Evolutionary conservation across 2,113 vertebrate genomes (phyloP), one percentile per base, ranked within the genome.

Genomic region (Proterorhinus semilunaris): DNA sequence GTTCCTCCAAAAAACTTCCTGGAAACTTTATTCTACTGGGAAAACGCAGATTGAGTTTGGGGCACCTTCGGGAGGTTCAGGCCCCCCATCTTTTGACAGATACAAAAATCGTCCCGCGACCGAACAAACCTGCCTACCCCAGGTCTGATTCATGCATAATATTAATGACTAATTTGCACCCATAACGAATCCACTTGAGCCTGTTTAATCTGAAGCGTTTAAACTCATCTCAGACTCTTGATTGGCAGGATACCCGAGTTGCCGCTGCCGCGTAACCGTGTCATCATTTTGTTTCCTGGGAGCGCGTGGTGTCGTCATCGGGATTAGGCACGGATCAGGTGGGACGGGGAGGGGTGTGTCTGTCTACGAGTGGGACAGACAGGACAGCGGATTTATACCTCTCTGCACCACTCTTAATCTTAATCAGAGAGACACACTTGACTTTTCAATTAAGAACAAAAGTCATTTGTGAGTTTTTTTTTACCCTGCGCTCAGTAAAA

Each of bases 301-400:
- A 76, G 73, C 71, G 27, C 17, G 69, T 59, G 12, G 73, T 78
- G 75, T 81, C 62, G 49, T 82, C 87, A 82, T 54, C 66, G 55
- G 80, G 84, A 91, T 89, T 86, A 83, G 66, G 65, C 27, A 58
- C 71, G 72, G 66, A 83, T 89, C 78, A 80, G 73, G 74, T 68
- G 53, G 78, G 78, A 72, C 51, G 75, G 68, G 82, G 50, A 67
- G 73, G 71, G 58, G 78, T 66, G 79, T 80, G 47, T 72, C 71
- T 65, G 72, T 15, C n/a, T 70, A 55, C 9, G 74, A 58, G 65
- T 75, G 63, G 55, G 66, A 75, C 62, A 66, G 80, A 81, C 80
- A 81, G 64, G 62, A 80, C 59, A 66, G 17, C 59, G 80, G 84
- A 85, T 87, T 88, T 87, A 89, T 73, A 70, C 53, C 54, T 83